These are phyloP conservation scores for Drosophila littoralis DNA, from an alignment of 1,140 invertebrate genomes.

Conservation along the genomic window DNA sequence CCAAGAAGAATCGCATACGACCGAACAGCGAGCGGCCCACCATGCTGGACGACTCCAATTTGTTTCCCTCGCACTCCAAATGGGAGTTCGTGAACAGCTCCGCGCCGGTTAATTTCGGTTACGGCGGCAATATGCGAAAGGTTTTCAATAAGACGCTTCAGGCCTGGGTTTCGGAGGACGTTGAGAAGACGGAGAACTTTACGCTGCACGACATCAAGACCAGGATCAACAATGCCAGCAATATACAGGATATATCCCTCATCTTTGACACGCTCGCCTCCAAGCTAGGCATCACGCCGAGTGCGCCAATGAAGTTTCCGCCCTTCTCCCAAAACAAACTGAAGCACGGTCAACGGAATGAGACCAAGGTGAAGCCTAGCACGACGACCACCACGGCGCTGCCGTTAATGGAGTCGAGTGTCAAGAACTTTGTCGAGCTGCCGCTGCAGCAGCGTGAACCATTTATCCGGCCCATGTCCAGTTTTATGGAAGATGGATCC, in stretches of 20 bases:
- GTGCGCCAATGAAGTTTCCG: conserved; percentile 70
- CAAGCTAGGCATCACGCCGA: conserved; percentile 81
- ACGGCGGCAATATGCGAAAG: conserved; percentile 70
- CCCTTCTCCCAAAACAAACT: conserved; percentile 81
- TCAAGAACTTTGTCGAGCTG: conserved; percentile 56
- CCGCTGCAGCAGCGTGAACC: conserved; percentile 59
- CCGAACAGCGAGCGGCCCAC: conserved; percentile 64
- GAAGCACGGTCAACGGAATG: conserved; percentile 64
- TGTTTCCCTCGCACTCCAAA: conserved; percentile 83
- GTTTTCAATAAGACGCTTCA: conserved; percentile 83
- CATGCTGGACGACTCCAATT: conserved; percentile 75
- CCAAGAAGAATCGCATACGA: conserved; percentile 53
- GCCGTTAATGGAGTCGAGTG: conserved; percentile 21
- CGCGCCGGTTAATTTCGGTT: conserved; percentile 52
- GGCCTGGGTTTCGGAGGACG: conserved; percentile 82
- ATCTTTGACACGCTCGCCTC: conserved; percentile 83
- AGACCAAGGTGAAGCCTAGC: conserved; percentile 38
- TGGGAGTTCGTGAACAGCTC: conserved; percentile 82
- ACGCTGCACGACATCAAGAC: conserved; percentile 76
- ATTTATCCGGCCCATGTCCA: conserved; percentile 77
- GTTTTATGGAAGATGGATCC: conserved; percentile 70
- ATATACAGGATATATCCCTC: conserved; percentile 82
- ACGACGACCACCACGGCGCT: conserved; percentile 30
- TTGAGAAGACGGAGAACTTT: conserved; percentile 71
- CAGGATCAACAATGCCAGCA: conserved; percentile 80